A percentile compares a stretch with the other conserved stretches of the same genome.
These are phyloP conservation scores for Synergus japonicus DNA, from an alignment of 2,888 invertebrate genomes.

Conservation along the genomic window DNA sequence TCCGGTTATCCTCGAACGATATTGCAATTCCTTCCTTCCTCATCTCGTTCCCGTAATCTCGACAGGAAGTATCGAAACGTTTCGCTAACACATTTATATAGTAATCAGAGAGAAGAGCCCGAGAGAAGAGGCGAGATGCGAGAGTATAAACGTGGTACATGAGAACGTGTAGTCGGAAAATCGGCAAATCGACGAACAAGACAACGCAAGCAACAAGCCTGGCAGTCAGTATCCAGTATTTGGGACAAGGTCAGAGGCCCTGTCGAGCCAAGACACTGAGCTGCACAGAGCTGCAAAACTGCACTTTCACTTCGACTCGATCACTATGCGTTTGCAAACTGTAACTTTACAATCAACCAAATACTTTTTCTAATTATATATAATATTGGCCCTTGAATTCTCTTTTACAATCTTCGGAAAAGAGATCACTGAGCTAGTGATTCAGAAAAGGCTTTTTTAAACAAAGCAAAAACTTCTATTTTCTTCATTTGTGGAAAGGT, in stretches of 20 bases:
- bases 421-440: neutral
- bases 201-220: slow-evolving; percentile 61
- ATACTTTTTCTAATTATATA: neutral
- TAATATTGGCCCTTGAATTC: neutral
- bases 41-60: slow-evolving; percentile 54
- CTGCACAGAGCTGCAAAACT: slow-evolving; percentile 64
- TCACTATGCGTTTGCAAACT: slow-evolving; percentile 54
- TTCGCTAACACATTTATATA: slow-evolving; percentile 54
- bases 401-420: neutral
- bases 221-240: slow-evolving; percentile 72
- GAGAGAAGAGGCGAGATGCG: slow-evolving; percentile 46
- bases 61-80: slow-evolving; percentile 55
- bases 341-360: slow-evolving; percentile 4
- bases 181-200: slow-evolving; percentile 60
- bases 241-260: slow-evolving; percentile 78
- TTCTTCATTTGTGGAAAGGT: too few relatives aligned
- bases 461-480: neutral
- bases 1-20: slow-evolving; percentile 50
- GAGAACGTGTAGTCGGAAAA: slow-evolving; percentile 49
- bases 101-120: slow-evolving; percentile 44
- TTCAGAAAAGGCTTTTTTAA: neutral
- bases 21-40: slow-evolving; percentile 51
- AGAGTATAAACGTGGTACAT: neutral
- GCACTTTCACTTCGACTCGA: slow-evolving; percentile 73
- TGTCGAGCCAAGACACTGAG: slow-evolving; percentile 68